Percentiles rank a stretch among this genome's conserved stretches.
phyloP scores from a whole-genome alignment of 2,113 vertebrate species.

The Oplegnathus fasciatus region DNA sequence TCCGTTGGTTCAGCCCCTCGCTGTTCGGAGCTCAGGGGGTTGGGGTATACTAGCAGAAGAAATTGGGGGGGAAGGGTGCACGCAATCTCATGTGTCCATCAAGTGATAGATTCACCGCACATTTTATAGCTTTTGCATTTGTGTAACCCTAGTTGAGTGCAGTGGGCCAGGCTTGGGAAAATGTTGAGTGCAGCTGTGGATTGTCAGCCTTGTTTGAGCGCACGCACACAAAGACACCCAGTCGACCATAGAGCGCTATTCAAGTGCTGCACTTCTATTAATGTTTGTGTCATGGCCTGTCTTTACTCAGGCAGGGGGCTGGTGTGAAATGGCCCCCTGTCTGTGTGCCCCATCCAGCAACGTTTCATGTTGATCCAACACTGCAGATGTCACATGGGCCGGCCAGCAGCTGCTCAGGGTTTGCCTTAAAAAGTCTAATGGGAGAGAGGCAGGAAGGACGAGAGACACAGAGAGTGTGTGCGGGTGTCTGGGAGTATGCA shows the following conservation, averaged over 20 bases:
- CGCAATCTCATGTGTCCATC: slow-evolving; percentile 34
- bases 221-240: slow-evolving; percentile 13
- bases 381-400: slow-evolving; percentile 71
- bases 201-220: slow-evolving; percentile 22
- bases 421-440: slow-evolving; percentile 66
- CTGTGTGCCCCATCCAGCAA: slow-evolving; percentile 29
- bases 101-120: slow-evolving; percentile 17
- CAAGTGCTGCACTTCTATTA: slow-evolving; percentile 37
- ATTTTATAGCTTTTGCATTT: slow-evolving; percentile 40
- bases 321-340: slow-evolving; percentile 44
- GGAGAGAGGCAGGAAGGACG: slow-evolving; percentile 49
- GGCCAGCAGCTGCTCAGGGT: slow-evolving; percentile 66
- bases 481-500: slow-evolving; percentile 46
- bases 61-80: slow-evolving; percentile 25
- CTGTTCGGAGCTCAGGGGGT: slow-evolving; percentile 22
- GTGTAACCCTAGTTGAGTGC: slow-evolving; percentile 37
- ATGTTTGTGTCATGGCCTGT: slow-evolving; percentile 49
- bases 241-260: slow-evolving; percentile 24
- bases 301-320: slow-evolving; percentile 42
- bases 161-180: slow-evolving; percentile 18
- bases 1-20: slow-evolving; percentile 33
- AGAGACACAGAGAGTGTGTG: slow-evolving; percentile 52
- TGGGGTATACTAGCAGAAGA: slow-evolving; percentile 23
- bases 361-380: slow-evolving; percentile 65
- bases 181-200: slow-evolving; percentile 58